Percentiles rank a stretch among this genome's conserved stretches.
Conservation (phyloP, 2,113 vertebrate genomes). For the Bufo bufo region DNA sequence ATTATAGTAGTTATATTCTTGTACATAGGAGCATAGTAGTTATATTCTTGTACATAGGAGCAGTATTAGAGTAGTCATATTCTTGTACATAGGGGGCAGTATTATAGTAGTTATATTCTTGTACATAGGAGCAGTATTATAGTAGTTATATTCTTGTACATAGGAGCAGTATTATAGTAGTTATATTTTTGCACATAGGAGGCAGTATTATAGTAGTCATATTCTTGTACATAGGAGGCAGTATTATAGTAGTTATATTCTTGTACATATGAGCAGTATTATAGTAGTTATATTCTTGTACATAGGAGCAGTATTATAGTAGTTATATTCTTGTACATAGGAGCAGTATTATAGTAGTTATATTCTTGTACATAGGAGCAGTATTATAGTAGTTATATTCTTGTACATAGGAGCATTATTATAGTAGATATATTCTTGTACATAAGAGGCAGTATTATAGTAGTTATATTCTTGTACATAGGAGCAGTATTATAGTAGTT, state of each 20-base stretch:
- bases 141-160: constrained; percentile 12
- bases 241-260: too few relatives aligned
- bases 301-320: too few relatives aligned
- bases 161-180: not conserved
- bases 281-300: too few relatives aligned
- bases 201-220: too few relatives aligned
- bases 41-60: constrained; percentile 9
- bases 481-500: too few relatives aligned
- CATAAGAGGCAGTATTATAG: not conserved
- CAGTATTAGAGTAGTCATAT: constrained; percentile 13
- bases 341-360: not conserved
- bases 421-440: constrained; percentile 16
- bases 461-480: too few relatives aligned
- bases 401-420: constrained; percentile 4
- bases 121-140: not conserved
- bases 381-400: constrained; percentile 22
- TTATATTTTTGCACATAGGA: not conserved
- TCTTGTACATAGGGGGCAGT: not conserved
- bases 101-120: constrained; percentile 11
- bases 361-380: not conserved
- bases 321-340: too few relatives aligned
- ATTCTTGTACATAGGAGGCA: too few relatives aligned
- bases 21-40: not conserved
- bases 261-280: too few relatives aligned
- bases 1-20: constrained; percentile 20